phyloP scores from a whole-genome alignment of 2,113 vertebrate species.

The Hippocampus comes region DNA sequence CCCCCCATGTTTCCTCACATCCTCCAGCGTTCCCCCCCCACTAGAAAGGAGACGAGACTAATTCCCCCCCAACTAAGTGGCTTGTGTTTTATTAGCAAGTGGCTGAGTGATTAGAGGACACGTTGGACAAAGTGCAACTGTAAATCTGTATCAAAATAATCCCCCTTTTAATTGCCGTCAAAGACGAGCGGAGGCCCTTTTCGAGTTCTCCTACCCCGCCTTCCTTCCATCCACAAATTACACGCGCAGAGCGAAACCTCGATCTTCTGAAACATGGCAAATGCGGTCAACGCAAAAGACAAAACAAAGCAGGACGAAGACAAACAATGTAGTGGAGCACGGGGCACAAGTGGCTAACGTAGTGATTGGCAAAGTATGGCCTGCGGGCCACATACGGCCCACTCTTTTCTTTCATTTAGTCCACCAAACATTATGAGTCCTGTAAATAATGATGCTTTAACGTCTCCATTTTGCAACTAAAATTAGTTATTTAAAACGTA shows the following conservation, averaged over 20 bases:
- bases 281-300: constrained; percentile 20
- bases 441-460: background rate
- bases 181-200: constrained; percentile 14
- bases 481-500: too few relatives aligned
- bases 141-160: constrained; percentile 61
- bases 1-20: constrained; percentile 52
- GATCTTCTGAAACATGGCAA: constrained; percentile 24
- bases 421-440: background rate
- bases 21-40: constrained; percentile 22
- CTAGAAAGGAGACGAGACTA: constrained; percentile 61
- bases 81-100: constrained; percentile 69
- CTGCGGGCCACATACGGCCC: background rate
- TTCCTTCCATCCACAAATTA: constrained; percentile 50
- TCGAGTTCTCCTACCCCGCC: constrained; percentile 3
- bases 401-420: accelerated
- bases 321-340: constrained; percentile 50
- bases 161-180: constrained; percentile 51
- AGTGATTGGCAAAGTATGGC: background rate
- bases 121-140: constrained; percentile 57
- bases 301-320: constrained; percentile 43
- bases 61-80: constrained; percentile 63
- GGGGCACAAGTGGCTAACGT: constrained; percentile 51
- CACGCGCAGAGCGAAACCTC: constrained; percentile 41
- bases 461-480: too few relatives aligned
- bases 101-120: constrained; percentile 63